Conservation (phyloP, 2,888 invertebrate species). For the Rotaria magnacalcarata region DNA sequence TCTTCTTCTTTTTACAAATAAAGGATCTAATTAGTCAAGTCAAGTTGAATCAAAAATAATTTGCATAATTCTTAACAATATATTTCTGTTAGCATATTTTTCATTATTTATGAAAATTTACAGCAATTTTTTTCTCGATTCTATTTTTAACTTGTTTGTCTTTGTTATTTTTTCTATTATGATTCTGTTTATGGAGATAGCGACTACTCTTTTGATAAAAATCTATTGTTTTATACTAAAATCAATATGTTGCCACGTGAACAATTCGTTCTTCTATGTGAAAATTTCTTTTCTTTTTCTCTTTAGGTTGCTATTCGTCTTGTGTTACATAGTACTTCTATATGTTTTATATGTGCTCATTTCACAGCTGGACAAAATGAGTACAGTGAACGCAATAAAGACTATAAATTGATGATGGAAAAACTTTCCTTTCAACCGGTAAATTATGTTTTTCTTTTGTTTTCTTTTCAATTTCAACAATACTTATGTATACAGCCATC, state of each 20-base stretch:
- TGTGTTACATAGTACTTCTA: constrained; percentile 81
- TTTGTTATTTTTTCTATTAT: too few relatives aligned
- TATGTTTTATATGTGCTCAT: constrained; percentile 97
- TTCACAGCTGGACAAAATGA: constrained; percentile 98
- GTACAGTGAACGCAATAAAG: constrained; percentile 85
- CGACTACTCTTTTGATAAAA: not conserved
- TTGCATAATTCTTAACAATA: too few relatives aligned
- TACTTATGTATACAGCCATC: constrained; percentile 2
- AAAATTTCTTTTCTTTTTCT: not conserved
- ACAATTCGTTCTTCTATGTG: not conserved
- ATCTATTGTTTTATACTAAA: not conserved
- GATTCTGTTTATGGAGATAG: too few relatives aligned
- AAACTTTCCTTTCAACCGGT: constrained; percentile 61
- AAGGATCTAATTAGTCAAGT: too few relatives aligned
- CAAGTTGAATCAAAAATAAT: too few relatives aligned
- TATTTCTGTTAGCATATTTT: too few relatives aligned
- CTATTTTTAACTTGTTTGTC: too few relatives aligned
- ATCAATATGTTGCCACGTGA: not conserved
- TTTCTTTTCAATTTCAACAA: not conserved
- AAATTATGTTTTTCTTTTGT: not conserved
- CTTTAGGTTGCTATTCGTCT: constrained; percentile 71
- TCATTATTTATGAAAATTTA: too few relatives aligned
- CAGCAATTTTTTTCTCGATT: too few relatives aligned
- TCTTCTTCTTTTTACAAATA: too few relatives aligned
- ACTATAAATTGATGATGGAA: constrained; percentile 87